Base-by-base conservation (phyloP, 2,113 vertebrate species). In the Accipiter cooperii region DNA sequence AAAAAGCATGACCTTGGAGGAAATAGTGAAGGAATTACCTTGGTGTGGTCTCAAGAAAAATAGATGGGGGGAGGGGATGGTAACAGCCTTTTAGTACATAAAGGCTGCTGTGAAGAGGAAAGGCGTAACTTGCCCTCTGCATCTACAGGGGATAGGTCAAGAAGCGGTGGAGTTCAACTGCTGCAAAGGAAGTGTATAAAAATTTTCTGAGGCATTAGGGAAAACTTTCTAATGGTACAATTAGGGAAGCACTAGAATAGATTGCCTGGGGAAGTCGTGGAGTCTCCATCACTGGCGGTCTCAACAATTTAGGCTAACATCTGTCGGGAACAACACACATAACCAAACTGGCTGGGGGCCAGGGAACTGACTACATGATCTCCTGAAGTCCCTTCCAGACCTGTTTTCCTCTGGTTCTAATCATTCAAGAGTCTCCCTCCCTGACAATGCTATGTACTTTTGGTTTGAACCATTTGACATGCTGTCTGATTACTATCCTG, bases 151-250 rank as follows among this genome's bases (percentile, higher is more conserved):
- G 79, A 94, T 92, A 96, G 96, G 96, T 97, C 96, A 97, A 96
- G 90, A 91, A 93, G 75, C 9, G 4, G 66, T 86, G 85, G 75
- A 96, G 92, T 97, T 96, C 96, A 95, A 40, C 96, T 84, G 87
- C 90, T 21, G 16, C 84, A 92, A 80, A 96, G 96, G 96, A 97
- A 96, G 84, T 90, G 92, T 90, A 93, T 96, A 96, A 96, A 96
- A 95, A 85, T 95, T 85, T 95, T 96, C 92, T 94, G 87, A 93
- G 96, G 71, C 96, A 97, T 96, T 95, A 92, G 96, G 96, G 96
- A 96, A 96, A 96, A 96, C 87, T 93, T 96, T 90, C 93, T 92
- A 96, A 95, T 92, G 83, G 90, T 80, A 96, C 95, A 96, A 97
- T 95, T 97, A 97, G 90, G 82, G 90, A 91, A 96, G 78, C 47